These are phyloP conservation scores for Micromesistius poutassou DNA, from an alignment of 2,797 vertebrate species.

Conservation along the genomic window DNA sequence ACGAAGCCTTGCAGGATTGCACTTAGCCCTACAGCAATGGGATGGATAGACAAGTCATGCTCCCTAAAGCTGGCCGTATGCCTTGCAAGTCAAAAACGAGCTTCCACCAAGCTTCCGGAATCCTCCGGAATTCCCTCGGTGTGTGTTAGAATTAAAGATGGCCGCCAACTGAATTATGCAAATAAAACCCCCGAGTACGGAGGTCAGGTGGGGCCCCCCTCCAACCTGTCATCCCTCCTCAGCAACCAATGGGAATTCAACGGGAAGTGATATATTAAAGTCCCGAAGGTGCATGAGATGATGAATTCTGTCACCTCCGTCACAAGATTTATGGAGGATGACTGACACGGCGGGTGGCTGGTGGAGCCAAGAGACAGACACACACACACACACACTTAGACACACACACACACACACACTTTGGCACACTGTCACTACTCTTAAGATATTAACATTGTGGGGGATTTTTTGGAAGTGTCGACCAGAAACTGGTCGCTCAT, in stretches of 20 bases:
- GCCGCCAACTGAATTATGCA: not conserved
- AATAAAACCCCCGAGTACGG: not conserved
- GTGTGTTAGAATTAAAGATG: too few species aligned
- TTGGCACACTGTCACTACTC: not conserved
- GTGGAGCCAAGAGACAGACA: not conserved
- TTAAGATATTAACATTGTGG: not conserved
- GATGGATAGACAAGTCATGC: too few species aligned
- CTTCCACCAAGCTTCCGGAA: not conserved
- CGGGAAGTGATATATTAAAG: not conserved
- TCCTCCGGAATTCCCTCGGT: not conserved
- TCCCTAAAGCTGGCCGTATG: too few species aligned
- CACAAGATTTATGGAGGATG: not conserved
- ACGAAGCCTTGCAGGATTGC: not conserved
- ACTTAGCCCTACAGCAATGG: too few species aligned
- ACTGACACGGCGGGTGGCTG: not conserved
- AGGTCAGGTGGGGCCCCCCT: not conserved
- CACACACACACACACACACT: not conserved
- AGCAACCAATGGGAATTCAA: not conserved
- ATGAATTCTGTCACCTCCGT: not conserved
- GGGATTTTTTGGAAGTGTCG: not conserved
- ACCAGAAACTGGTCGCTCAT: not conserved
- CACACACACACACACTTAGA: not conserved
- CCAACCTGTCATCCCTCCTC: not conserved
- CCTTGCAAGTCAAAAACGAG: too few species aligned
- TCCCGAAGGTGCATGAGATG: not conserved